Evolutionary conservation across 2,113 vertebrate species (phyloP).

Genomic region (Tricholaema leucomelas): DNA sequence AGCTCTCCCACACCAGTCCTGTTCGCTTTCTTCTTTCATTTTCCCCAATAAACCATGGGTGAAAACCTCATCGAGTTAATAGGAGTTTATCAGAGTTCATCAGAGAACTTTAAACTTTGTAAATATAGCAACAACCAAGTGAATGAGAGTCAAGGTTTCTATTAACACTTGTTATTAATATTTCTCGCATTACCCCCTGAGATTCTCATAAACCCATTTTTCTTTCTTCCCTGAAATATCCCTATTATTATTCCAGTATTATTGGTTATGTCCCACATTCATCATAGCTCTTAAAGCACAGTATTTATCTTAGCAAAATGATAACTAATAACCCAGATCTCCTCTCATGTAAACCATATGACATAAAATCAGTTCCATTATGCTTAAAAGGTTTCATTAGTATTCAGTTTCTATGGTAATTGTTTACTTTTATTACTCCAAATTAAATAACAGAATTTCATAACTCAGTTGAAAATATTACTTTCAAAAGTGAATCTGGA

Average conservation of each 20-base stretch:
- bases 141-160: not conserved
- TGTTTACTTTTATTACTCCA: not conserved
- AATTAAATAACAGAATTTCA: not conserved
- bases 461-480: not conserved
- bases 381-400: not conserved
- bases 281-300: not conserved
- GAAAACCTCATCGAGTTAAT: not conserved
- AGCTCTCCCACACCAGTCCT: not conserved
- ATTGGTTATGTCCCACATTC: not conserved
- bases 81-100: not conserved
- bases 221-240: not conserved
- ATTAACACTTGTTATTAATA: not conserved
- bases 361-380: not conserved
- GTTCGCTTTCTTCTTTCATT: not conserved
- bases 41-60: not conserved
- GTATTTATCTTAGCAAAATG: not conserved
- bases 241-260: not conserved
- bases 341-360: not conserved
- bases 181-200: not conserved
- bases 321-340: not conserved
- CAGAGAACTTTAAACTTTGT: not conserved
- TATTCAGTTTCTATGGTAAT: not conserved
- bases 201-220: not conserved
- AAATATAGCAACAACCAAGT: not conserved
- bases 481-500: not conserved